Evolutionary conservation across 2,113 vertebrate genomes (phyloP).

Genomic region (Eira barbara): DNA sequence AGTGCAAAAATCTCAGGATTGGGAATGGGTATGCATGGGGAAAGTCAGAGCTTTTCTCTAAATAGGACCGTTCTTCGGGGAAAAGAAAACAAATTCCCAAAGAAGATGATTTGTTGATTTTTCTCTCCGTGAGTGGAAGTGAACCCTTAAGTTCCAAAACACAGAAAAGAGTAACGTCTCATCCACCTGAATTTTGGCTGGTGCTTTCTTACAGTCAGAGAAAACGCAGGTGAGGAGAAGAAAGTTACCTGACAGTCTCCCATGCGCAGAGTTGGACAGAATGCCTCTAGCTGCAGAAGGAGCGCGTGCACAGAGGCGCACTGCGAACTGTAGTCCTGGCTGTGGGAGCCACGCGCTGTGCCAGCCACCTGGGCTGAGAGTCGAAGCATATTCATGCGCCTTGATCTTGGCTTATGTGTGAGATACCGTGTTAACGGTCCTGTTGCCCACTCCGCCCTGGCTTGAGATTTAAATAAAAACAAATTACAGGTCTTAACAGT

Average conservation of each 20-base stretch:
- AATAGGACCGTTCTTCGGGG: not conserved
- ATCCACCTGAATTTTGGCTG: conserved; percentile 47
- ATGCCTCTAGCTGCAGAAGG: conserved; percentile 55
- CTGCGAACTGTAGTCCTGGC: conserved; percentile 57
- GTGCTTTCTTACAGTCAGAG: conserved; percentile 66
- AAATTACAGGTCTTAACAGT: conserved; percentile 90
- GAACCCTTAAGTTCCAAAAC: conserved; percentile 31
- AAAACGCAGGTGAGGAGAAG: conserved; percentile 54
- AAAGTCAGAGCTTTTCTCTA: not conserved
- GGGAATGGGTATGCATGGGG: not conserved
- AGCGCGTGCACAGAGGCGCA: conserved; percentile 53
- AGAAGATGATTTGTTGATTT: not conserved
- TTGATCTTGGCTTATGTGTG: conserved; percentile 80
- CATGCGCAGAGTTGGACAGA: conserved; percentile 35
- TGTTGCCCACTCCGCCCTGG: conserved; percentile 81
- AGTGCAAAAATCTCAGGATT: not conserved
- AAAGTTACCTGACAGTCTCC: conserved; percentile 59
- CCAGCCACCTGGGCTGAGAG: conserved; percentile 74
- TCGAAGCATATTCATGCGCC: conserved; percentile 69
- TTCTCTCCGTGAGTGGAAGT: not conserved
- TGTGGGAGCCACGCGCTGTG: conserved; percentile 32
- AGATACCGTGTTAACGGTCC: conserved; percentile 80
- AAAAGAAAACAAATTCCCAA: not conserved
- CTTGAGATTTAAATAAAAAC: conserved; percentile 89
- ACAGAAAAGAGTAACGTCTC: not conserved